Evolutionary conservation across 23 tunicate genomes (phyloP), one percentile per base, ranked within the genome.

Genomic region (Styela clava): DNA sequence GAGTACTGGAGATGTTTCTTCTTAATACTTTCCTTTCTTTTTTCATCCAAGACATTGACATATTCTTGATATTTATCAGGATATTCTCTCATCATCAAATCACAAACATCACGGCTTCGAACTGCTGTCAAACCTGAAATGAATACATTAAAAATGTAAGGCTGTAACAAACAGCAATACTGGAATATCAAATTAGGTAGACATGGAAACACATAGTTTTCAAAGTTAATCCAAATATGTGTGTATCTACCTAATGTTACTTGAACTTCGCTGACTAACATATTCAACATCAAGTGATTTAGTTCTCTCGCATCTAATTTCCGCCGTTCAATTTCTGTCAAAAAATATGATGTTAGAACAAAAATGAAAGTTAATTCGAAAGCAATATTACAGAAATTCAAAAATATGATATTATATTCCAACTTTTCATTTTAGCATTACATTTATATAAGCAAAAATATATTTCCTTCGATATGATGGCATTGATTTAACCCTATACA

Each of bases 51-150:
- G 1, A 83, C 94, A 20, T 52, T 37, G 32, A 26, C 52, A 52
- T 85, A 93, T 37, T 84, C 94, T 0, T 71, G 63, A 69, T 79
- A 93, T 70, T 93, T 87, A 31, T 93, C 98, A 31, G 98, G 98
- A 70, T 93, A 93, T 84, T 93, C 90, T 78, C 77, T 80, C 74
- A 88, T 85, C 93, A 93, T 84, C 85, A 93, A 77, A 63, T 93
- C 98, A 69, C 98, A 93, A 19, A 93, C 98, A 74, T 93, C 98
- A 3, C 94, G 61, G 61, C 93, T 93, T 37, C 82, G 78, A 51
- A 93, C 64, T 0, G 98, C 98, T n/a, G 94, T 88, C 37, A 93
- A 68, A 25, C 98, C 98, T 87, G 37, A 16, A 44, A 37, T 34
- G 35, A 32, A 73, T 1, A 61, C 21, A n/a, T n/a, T n/a, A n/a